Percentiles rank a stretch among this genome's conserved stretches.
Evolutionary conservation across 2,113 vertebrate genomes (phyloP).

Genomic region (Irena cyanogastra): DNA sequence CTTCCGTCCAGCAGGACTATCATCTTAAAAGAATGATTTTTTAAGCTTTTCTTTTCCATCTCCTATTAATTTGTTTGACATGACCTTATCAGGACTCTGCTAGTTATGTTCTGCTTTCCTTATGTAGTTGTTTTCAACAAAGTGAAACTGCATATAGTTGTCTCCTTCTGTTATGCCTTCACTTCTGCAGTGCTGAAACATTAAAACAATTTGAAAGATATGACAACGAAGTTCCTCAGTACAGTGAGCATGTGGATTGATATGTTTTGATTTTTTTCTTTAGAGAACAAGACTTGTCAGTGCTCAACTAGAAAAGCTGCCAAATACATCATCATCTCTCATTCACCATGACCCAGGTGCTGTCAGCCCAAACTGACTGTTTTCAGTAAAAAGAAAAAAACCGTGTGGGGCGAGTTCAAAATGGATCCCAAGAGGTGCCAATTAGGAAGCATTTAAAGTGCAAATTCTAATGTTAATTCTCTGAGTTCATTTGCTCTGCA

Average conservation of each 20-base stretch:
- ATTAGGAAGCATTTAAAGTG: constrained; percentile 32
- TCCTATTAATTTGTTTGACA: constrained; percentile 35
- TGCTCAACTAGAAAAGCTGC: constrained; percentile 55
- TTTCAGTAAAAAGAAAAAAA: constrained; percentile 54
- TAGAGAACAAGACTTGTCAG: constrained; percentile 63
- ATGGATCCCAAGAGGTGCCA: constrained; percentile 28
- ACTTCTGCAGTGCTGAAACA: constrained; percentile 5
- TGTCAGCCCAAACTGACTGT: constrained; percentile 54
- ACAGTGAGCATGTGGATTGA: constrained; percentile 59
- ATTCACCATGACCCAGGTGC: constrained; percentile 59
- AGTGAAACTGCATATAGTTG: constrained; percentile 59
- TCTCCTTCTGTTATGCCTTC: constrained; percentile 54
- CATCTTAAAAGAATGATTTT: neutral
- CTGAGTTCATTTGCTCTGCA: constrained; percentile 1
- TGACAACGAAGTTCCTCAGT: constrained; percentile 58
- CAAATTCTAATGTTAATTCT: constrained; percentile 53
- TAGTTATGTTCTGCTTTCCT: constrained; percentile 18
- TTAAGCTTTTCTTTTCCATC: neutral
- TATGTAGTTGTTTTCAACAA: constrained; percentile 46
- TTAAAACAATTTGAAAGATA: constrained; percentile 62
- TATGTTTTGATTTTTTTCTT: constrained; percentile 62
- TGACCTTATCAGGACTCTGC: constrained; percentile 58
- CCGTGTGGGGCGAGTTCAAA: neutral
- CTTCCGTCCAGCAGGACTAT: constrained; percentile 19
- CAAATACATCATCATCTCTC: constrained; percentile 48